These are phyloP conservation scores for Pelochelys cantorii DNA, from an alignment of 2,797 vertebrate species.

Conservation along the genomic window DNA sequence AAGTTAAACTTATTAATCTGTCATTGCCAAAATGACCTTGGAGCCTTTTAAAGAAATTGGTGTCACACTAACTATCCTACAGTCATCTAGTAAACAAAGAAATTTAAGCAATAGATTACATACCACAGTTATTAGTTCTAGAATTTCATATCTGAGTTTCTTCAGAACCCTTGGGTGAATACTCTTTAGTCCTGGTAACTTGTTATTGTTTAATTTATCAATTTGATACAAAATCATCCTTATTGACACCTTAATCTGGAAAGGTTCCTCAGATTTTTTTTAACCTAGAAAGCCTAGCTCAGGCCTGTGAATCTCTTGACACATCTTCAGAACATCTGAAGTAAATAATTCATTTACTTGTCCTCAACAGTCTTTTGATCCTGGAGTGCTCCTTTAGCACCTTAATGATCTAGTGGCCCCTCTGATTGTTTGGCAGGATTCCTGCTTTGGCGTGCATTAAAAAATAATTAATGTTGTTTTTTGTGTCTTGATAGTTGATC, in stretches of 20 bases:
- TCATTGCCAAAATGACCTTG: not conserved
- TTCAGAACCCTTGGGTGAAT: not conserved
- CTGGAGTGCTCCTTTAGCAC: not conserved
- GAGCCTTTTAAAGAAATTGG: not conserved
- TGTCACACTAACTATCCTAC: not conserved
- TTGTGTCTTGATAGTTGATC: not conserved
- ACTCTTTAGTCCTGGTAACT: not conserved
- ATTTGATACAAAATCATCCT: not conserved
- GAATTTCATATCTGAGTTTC: not conserved
- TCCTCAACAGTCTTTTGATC: not conserved
- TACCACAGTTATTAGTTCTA: not conserved
- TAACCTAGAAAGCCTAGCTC: not conserved
- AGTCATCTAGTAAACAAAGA: not conserved
- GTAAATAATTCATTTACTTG: not conserved
- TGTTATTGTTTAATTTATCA: not conserved
- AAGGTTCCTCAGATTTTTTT: not conserved
- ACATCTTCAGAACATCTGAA: not conserved
- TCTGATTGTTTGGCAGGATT: not conserved
- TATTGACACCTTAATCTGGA: not conserved
- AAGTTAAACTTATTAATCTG: not conserved
- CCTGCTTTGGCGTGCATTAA: not conserved
- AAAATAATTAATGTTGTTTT: not conserved
- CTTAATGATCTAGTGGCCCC: not conserved
- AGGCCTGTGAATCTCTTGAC: not conserved
- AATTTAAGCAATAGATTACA: not conserved